A percentile compares a stretch with the other conserved stretches of the same genome.
Evolutionary conservation across 2,113 vertebrate species (phyloP).

Genomic region (Pachyramphus minor): DNA sequence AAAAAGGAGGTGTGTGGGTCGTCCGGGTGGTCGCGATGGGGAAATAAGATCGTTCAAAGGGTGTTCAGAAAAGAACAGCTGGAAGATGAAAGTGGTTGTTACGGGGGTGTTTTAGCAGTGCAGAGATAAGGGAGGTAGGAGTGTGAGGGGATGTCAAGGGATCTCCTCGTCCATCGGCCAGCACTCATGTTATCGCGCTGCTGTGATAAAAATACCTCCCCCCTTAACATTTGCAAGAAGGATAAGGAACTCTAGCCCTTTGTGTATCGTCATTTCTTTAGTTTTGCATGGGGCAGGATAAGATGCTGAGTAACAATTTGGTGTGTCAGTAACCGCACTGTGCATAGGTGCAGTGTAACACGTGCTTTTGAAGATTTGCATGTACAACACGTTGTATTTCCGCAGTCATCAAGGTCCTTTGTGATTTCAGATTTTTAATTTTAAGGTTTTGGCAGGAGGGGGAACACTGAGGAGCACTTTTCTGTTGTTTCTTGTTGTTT

Average conservation of each 20-base stretch:
- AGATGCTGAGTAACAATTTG: neutral
- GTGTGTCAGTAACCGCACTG: neutral
- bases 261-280: neutral
- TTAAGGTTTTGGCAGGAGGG: neutral
- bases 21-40: accelerated
- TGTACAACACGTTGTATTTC: accelerated
- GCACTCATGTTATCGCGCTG: accelerated
- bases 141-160: neutral
- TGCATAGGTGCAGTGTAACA: accelerated
- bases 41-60: neutral
- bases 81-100: neutral
- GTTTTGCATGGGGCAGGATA: neutral
- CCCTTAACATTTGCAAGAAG: neutral
- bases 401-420: neutral
- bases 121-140: neutral
- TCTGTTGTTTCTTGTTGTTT: neutral
- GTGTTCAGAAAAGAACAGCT: neutral
- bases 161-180: neutral
- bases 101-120: neutral
- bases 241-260: neutral
- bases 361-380: neutral
- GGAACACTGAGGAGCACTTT: neutral
- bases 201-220: neutral
- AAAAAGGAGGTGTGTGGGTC: neutral
- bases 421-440: neutral